Evolutionary conservation across 1,140 invertebrate species (phyloP).

Genomic region (Chrysomallon squamiferum): DNA sequence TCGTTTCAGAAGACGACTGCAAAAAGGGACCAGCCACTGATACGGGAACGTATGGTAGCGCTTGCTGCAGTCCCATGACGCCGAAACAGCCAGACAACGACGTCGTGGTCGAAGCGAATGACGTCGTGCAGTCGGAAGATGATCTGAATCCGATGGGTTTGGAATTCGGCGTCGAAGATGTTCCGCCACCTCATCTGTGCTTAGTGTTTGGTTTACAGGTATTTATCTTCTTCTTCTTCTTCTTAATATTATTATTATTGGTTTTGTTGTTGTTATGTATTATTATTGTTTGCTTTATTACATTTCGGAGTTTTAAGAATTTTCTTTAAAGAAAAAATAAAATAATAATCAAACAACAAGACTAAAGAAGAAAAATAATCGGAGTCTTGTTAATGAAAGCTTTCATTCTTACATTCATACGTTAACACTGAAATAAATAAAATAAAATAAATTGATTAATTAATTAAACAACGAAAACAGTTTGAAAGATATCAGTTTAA

Average conservation of each 20-base stretch:
- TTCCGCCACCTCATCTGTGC: conserved; percentile 83
- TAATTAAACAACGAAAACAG: neutral
- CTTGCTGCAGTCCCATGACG: neutral
- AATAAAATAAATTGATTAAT: no score
- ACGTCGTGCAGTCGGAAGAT: neutral
- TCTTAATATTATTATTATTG: neutral
- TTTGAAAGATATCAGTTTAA: neutral
- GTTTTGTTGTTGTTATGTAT: neutral
- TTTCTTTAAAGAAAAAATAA: no score
- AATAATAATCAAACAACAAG: no score
- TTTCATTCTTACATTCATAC: no score
- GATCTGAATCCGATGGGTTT: conserved; percentile 17
- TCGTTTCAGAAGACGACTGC: no score
- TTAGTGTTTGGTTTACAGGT: conserved; percentile 85
- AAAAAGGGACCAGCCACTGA: conserved; percentile 86
- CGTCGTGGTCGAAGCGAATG: neutral
- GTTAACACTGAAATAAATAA: no score
- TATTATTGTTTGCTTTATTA: neutral
- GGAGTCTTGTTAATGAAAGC: no score
- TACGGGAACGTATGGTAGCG: conserved; percentile 5
- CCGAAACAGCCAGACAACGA: neutral
- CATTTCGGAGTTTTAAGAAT: neutral
- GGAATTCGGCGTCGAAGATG: conserved; percentile 80
- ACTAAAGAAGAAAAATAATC: no score
- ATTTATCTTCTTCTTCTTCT: conserved; percentile 22